Evolutionary conservation across 2,888 invertebrate species (phyloP).

Genomic region (Drosophila pseudotalamancana): DNA sequence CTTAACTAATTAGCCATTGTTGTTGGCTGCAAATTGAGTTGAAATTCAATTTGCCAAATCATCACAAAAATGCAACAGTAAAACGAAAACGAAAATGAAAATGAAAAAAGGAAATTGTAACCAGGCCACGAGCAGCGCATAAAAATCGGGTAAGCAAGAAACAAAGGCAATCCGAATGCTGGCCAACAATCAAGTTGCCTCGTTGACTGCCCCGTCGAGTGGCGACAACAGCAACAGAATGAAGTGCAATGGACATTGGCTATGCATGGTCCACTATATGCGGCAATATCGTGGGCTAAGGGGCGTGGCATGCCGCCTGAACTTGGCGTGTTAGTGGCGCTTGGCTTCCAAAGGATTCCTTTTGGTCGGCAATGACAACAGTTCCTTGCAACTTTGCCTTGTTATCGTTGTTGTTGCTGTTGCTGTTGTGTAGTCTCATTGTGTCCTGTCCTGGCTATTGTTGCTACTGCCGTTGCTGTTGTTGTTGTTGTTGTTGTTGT

Average conservation of each 20-base stretch:
- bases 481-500: conserved; percentile 37
- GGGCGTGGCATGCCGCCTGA: background rate
- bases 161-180: conserved; percentile 17
- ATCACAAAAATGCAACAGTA: conserved; percentile 51
- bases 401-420: conserved; percentile 28
- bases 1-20: conserved; percentile 54
- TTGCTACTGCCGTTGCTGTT: background rate
- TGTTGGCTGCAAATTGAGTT: conserved; percentile 67
- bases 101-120: too few relatives aligned
- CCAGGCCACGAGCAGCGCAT: conserved; percentile 16
- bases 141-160: conserved; percentile 3
- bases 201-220: conserved; percentile 41
- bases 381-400: conserved; percentile 27
- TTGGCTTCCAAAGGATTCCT: conserved; percentile 25
- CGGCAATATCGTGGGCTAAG: background rate
- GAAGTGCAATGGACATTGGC: conserved; percentile 59
- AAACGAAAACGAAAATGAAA: conserved; percentile 15
- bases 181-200: conserved; percentile 59
- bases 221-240: conserved; percentile 67
- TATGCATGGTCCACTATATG: conserved; percentile 9
- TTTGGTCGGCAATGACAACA: conserved; percentile 41
- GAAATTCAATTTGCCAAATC: conserved; percentile 74
- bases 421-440: conserved; percentile 28
- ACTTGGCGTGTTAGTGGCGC: conserved; percentile 19
- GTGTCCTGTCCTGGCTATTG: conserved; percentile 32